Conservation (phyloP, 2,888 invertebrate genomes). For the Copidosoma aretas region DNA sequence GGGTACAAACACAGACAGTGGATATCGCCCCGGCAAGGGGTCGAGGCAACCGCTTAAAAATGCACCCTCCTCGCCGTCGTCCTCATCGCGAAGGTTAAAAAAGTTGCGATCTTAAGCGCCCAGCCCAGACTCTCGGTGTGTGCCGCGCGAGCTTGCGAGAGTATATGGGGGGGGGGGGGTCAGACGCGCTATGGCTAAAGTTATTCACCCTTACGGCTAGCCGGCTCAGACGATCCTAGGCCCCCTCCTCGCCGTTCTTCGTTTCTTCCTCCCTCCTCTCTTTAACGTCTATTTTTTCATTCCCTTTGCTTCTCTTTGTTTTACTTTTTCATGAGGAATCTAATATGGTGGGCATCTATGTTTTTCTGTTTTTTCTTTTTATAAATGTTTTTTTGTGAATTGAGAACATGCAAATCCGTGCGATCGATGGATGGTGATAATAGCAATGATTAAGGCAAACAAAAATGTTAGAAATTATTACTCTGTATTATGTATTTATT, state of each 20-base stretch:
- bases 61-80: conserved; percentile 32
- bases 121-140: conserved; percentile 9
- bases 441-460: no score
- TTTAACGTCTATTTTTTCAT: conserved; percentile 4
- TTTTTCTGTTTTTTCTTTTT: no score
- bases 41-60: conserved; percentile 32
- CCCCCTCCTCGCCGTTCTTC: not conserved
- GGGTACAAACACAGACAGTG: conserved; percentile 25
- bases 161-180: conserved; percentile 23
- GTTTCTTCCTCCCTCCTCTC: not conserved
- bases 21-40: not conserved
- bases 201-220: conserved; percentile 32
- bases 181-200: conserved; percentile 22
- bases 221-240: not conserved
- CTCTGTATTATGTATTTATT: no score
- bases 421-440: no score
- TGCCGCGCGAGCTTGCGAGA: conserved; percentile 26
- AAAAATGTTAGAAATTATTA: no score
- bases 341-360: not conserved
- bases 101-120: conserved; percentile 37
- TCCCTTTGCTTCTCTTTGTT: conserved; percentile 18
- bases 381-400: no score
- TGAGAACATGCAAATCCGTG: no score
- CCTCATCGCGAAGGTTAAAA: conserved; percentile 29
- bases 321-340: conserved; percentile 25